phyloP scores from a whole-genome alignment of 2,888 invertebrate genomes.

The Torymus tubicola region DNA sequence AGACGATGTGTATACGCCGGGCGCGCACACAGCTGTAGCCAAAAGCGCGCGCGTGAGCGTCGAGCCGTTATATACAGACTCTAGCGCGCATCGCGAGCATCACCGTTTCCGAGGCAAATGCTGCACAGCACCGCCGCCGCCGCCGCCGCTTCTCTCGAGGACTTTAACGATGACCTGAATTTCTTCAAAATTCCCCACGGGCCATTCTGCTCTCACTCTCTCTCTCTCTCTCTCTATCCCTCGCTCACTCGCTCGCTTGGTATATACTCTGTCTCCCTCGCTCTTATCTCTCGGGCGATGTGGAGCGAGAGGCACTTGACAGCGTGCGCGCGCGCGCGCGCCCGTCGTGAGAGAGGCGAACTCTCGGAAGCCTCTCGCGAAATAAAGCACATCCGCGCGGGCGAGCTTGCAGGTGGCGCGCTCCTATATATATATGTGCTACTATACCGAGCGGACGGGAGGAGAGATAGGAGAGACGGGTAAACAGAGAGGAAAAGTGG shows the following conservation, averaged over 20 bases:
- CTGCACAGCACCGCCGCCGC: neutral
- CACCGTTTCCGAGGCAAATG: neutral
- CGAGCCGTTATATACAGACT: neutral
- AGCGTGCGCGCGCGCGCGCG: neutral
- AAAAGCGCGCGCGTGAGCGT: neutral
- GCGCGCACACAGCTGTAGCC: neutral
- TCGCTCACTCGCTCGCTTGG: constrained; percentile 12
- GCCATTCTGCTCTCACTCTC: constrained; percentile 9
- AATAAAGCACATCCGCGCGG: constrained; percentile 38
- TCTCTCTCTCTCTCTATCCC: constrained; percentile 1
- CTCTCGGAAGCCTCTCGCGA: constrained; percentile 30
- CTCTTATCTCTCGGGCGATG: constrained; percentile 44
- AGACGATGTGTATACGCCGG: neutral
- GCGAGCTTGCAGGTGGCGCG: constrained; percentile 1
- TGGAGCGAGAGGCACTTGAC: constrained; percentile 49
- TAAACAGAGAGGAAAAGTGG: constrained; percentile 25
- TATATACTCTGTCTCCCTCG: constrained; percentile 10
- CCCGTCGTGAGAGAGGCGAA: neutral
- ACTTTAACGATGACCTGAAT: constrained; percentile 51
- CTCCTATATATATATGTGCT: too few species aligned
- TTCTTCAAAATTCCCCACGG: constrained; percentile 44
- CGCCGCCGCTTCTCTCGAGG: neutral
- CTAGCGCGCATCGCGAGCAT: neutral
- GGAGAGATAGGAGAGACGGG: neutral
- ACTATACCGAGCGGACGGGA: neutral